Conservation (phyloP, 2,888 invertebrate species). For the Leptinotarsa peninsularis region DNA sequence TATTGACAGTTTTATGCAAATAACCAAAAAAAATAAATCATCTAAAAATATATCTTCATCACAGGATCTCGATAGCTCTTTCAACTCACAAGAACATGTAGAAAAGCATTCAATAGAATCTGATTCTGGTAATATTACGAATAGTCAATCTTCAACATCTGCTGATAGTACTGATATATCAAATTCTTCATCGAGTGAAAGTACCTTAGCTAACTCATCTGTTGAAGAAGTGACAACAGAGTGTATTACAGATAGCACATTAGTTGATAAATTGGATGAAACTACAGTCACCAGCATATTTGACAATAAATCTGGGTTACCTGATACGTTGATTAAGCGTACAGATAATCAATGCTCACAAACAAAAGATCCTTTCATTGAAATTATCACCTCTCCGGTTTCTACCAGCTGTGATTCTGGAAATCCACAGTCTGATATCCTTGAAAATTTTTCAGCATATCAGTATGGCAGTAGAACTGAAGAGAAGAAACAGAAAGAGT, state of each 20-base stretch:
- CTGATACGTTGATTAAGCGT: too few relatives aligned
- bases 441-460: not conserved
- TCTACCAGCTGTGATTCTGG: constrained; percentile 6
- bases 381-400: not conserved
- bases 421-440: not conserved
- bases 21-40: not conserved
- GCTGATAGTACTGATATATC: not conserved
- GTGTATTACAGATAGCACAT: not conserved
- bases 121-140: constrained; percentile 2
- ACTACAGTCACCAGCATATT: not conserved
- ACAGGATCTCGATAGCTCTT: not conserved
- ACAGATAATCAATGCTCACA: too few relatives aligned
- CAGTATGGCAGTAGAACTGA: not conserved
- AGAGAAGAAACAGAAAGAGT: too few relatives aligned
- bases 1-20: not conserved
- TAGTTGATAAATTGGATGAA: not conserved
- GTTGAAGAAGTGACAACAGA: not conserved
- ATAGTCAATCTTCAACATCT: constrained; percentile 1
- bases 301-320: not conserved
- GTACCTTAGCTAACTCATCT: not conserved
- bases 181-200: not conserved
- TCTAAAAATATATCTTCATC: not conserved
- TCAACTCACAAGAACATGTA: not conserved
- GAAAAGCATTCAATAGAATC: not conserved
- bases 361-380: not conserved